phyloP scores from a whole-genome alignment of 2,888 invertebrate species.

The Mythimna albipuncta region DNA sequence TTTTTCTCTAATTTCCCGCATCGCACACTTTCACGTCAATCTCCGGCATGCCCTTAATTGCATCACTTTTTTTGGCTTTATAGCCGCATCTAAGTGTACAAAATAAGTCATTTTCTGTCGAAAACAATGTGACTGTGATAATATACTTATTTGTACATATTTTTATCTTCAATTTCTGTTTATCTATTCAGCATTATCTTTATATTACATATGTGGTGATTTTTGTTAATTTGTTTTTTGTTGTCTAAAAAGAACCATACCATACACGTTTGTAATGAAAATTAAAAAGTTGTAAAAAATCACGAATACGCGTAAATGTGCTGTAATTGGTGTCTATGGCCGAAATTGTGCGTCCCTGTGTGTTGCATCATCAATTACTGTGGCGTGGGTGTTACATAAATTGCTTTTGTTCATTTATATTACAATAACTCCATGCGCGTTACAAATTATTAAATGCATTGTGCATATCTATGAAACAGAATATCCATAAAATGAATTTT shows the following conservation, averaged over 20 bases:
- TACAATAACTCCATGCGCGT: constrained; percentile 29
- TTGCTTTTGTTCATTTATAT: constrained; percentile 45
- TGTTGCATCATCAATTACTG: constrained; percentile 54
- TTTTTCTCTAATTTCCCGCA: constrained; percentile 52
- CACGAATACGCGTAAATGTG: constrained; percentile 37
- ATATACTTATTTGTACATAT: constrained; percentile 12
- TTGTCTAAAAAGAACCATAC: neutral
- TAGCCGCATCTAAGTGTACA: constrained; percentile 31
- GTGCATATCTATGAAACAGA: too few relatives aligned
- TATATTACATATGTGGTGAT: neutral
- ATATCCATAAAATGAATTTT: neutral
- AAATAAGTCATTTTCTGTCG: constrained; percentile 28
- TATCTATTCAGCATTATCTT: constrained; percentile 14
- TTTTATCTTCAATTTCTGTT: constrained; percentile 27
- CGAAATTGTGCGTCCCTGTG: constrained; percentile 47
- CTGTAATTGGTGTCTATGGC: constrained; percentile 46
- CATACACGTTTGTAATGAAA: neutral
- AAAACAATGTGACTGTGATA: constrained; percentile 24
- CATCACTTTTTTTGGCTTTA: constrained; percentile 36
- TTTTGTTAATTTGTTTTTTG: neutral
- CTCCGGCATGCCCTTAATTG: constrained; percentile 58
- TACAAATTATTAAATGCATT: constrained; percentile 17
- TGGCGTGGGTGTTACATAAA: constrained; percentile 42
- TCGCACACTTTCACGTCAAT: constrained; percentile 58
- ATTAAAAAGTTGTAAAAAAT: constrained; percentile 44